Evolutionary conservation across 1,140 invertebrate species (phyloP).

Genomic region (Pararge aegeria): DNA sequence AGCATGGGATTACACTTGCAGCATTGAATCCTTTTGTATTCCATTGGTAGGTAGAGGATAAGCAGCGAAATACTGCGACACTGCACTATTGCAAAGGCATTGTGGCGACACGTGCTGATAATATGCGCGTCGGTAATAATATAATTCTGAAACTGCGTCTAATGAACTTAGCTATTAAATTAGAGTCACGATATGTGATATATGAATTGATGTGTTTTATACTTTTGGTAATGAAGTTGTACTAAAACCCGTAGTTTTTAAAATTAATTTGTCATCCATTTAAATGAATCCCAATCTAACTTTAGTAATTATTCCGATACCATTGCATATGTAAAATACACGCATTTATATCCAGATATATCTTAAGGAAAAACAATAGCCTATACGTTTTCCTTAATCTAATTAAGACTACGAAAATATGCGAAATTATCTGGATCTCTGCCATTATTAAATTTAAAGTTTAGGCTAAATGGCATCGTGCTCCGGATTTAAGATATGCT

Average conservation of each 20-base stretch:
- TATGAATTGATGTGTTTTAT: background rate
- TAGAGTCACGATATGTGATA: background rate
- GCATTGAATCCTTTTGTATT: background rate
- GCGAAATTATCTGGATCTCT: background rate
- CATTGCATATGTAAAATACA: too few species aligned
- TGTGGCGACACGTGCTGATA: background rate
- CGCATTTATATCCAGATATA: background rate
- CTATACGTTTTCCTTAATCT: background rate
- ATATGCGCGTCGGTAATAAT: background rate
- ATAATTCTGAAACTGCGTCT: background rate
- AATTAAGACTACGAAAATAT: too few species aligned
- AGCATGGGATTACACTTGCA: too few species aligned
- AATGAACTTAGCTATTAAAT: background rate
- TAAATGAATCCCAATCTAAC: too few species aligned
- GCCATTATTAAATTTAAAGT: too few species aligned
- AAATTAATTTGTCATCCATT: too few species aligned
- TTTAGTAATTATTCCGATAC: too few species aligned
- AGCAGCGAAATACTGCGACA: background rate
- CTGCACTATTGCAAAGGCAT: background rate
- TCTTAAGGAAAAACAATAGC: background rate
- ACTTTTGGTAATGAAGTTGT: too few species aligned
- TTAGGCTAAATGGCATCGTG: too few species aligned
- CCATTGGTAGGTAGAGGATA: background rate
- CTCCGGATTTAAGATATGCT: too few species aligned
- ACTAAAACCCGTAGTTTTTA: too few species aligned